These are phyloP conservation scores for Berghia stephanieae DNA, from an alignment of 1,140 invertebrate genomes.

Conservation along the genomic window DNA sequence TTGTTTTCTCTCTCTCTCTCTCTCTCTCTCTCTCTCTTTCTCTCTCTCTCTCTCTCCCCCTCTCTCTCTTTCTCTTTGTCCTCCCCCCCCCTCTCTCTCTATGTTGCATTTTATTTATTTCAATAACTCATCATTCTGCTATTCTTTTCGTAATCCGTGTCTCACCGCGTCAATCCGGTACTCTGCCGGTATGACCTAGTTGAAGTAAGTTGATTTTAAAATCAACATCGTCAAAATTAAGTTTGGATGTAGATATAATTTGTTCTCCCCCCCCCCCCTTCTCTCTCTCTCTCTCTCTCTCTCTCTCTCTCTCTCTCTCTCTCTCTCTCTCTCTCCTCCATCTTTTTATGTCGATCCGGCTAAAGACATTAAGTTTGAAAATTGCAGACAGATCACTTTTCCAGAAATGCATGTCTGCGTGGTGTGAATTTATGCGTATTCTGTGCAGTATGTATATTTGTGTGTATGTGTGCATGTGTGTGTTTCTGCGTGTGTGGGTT, in stretches of 20 bases:
- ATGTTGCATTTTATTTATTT: too few species aligned
- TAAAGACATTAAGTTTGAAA: too few species aligned
- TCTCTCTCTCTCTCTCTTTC: background rate
- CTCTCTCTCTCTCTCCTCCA: background rate
- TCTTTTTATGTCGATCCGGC: background rate
- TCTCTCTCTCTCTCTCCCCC: background rate
- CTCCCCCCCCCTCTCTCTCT: background rate
- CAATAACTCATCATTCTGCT: too few species aligned
- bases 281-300: background rate
- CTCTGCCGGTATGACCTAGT: background rate
- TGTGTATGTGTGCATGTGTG: background rate
- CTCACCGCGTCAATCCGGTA: background rate
- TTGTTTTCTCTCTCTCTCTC: background rate
- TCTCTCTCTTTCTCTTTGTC: background rate
- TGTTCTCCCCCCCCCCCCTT: background rate
- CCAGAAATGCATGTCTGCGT: too few species aligned
- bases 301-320: conserved; percentile 1
- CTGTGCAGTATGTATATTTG: too few species aligned
- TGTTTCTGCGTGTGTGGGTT: background rate
- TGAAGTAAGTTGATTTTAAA: background rate
- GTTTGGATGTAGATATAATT: background rate
- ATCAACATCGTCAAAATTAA: too few species aligned
- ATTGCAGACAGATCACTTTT: too few species aligned
- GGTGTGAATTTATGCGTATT: too few species aligned
- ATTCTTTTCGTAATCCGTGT: too few species aligned